These are phyloP conservation scores for Marisa cornuarietis DNA, from an alignment of 1,140 invertebrate species.

Conservation along the genomic window DNA sequence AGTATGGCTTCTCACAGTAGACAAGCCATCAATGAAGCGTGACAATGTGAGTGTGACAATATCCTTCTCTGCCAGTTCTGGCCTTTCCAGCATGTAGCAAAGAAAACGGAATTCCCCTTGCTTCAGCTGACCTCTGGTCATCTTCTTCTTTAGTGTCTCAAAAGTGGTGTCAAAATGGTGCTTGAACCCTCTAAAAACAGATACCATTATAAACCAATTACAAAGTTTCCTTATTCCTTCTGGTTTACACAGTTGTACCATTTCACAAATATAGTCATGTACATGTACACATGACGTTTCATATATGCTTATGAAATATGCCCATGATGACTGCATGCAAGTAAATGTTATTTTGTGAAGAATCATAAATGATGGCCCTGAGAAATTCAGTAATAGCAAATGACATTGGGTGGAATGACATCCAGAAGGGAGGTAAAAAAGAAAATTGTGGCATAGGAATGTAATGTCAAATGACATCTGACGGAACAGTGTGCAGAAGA, in stretches of 20 bases:
- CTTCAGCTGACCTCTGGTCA: slow-evolving; percentile 51
- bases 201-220: no score
- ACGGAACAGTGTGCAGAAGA: no score
- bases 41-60: slow-evolving; percentile 82
- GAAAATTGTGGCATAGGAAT: no score
- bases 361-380: no score
- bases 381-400: no score
- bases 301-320: no score
- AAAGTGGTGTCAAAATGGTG: slow-evolving; percentile 1
- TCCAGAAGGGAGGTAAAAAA: no score
- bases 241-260: background rate
- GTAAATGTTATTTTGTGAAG: no score
- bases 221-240: background rate
- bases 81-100: slow-evolving; percentile 65
- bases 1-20: slow-evolving; percentile 74
- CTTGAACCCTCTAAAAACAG: background rate
- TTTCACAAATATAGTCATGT: background rate
- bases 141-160: background rate
- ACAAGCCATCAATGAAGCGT: slow-evolving; percentile 86
- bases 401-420: no score
- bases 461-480: no score
- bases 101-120: slow-evolving; percentile 67
- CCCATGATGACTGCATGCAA: no score
- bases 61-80: slow-evolving; percentile 70
- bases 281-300: no score